A percentile compares a stretch with the other conserved stretches of the same genome.
Conservation (phyloP, 2,797 vertebrate genomes). For the Salarias fasciatus region DNA sequence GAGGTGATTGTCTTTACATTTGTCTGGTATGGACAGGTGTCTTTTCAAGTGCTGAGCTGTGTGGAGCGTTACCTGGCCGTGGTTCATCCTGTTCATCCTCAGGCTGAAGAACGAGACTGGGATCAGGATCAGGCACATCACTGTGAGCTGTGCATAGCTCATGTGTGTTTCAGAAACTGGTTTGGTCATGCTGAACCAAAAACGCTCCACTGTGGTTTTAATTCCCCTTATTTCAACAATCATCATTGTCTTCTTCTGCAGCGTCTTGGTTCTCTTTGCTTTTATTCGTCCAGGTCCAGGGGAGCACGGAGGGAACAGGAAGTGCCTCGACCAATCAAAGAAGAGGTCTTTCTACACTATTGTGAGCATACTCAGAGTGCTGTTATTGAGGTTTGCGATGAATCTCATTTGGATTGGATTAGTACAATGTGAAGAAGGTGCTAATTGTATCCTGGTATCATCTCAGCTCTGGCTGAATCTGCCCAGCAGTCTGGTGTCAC, state of each 20-base stretch:
- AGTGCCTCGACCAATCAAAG: constrained; percentile 22
- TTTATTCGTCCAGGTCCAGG: constrained; percentile 7
- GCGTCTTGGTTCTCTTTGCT: constrained; percentile 7
- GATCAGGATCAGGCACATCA: constrained; percentile 4
- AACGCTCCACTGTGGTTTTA: accelerated
- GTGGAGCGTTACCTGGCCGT: too few relatives aligned
- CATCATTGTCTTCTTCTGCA: neutral
- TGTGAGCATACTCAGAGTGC: neutral
- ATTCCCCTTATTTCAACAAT: neutral
- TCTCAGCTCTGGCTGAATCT: accelerated
- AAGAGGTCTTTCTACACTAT: constrained; percentile 32
- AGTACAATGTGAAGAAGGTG: too few relatives aligned
- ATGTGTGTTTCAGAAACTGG: neutral
- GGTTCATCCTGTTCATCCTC: too few relatives aligned
- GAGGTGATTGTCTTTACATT: neutral
- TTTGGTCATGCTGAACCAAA: accelerated
- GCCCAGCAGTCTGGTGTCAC: constrained; percentile 41
- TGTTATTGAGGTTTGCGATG: constrained; percentile 6
- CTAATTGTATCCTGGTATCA: accelerated
- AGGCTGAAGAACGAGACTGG: too few relatives aligned
- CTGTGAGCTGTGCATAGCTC: constrained; percentile 16
- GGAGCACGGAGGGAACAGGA: neutral
- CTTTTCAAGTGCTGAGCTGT: too few relatives aligned
- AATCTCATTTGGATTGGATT: neutral
- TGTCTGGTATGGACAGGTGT: too few relatives aligned